Evolutionary conservation across 2,797 vertebrate species (phyloP).

Genomic region (Sebastolobus altivelis): DNA sequence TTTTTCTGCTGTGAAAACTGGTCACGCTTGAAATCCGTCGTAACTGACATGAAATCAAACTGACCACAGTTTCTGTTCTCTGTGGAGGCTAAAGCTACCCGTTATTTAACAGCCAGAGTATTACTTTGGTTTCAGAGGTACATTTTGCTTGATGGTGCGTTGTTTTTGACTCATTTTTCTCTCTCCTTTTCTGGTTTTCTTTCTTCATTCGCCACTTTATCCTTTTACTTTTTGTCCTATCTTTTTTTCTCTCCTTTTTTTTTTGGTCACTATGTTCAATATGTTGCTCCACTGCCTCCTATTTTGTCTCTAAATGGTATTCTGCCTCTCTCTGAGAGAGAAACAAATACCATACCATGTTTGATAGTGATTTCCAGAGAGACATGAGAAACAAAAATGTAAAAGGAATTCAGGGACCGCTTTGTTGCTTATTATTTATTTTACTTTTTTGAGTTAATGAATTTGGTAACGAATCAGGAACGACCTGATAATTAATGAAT

Average conservation of each 20-base stretch:
- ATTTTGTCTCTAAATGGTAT: not conserved
- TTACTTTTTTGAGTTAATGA: not conserved
- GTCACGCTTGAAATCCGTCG: not conserved
- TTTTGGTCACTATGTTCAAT: not conserved
- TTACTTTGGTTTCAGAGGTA: not conserved
- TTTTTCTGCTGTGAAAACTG: not conserved
- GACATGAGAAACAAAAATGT: not conserved
- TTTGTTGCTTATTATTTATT: not conserved
- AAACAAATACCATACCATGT: not conserved
- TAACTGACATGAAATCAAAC: not conserved
- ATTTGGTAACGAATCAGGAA: not conserved
- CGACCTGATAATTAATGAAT: not conserved
- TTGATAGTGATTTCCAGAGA: not conserved
- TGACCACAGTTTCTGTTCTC: constrained; percentile 12
- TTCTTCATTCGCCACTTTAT: not conserved
- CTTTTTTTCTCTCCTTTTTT: not conserved
- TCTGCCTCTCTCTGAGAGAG: not conserved
- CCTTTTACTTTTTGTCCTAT: not conserved
- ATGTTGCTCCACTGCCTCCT: not conserved
- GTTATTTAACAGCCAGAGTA: not conserved
- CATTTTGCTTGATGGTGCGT: not conserved
- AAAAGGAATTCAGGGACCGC: not conserved
- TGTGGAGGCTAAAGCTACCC: not conserved
- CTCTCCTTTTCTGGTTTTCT: not conserved
- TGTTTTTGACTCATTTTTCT: not conserved